phyloP scores from a whole-genome alignment of 2,888 invertebrate genomes.

The Muscina levida region DNA sequence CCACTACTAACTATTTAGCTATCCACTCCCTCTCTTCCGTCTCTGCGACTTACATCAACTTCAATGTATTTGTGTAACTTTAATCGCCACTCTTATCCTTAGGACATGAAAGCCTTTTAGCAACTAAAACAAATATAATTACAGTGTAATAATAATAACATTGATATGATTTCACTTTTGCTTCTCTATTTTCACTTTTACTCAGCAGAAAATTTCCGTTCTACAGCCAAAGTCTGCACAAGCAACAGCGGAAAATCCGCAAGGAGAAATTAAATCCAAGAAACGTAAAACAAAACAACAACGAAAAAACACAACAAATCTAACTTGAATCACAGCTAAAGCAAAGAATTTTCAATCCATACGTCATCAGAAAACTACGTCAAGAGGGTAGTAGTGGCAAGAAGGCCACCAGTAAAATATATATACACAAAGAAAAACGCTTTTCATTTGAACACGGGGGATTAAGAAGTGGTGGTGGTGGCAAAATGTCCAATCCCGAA shows the following conservation, averaged over 20 bases:
- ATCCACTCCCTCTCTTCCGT: too few species aligned
- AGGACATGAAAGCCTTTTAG: conserved; percentile 13
- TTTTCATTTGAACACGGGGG: neutral
- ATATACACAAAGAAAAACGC: conserved; percentile 3
- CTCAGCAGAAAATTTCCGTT: conserved; percentile 19
- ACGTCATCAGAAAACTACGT: conserved; percentile 16
- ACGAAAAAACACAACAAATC: neutral
- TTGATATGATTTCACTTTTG: neutral
- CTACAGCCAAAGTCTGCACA: conserved; percentile 34
- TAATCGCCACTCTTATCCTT: too few species aligned
- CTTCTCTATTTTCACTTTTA: neutral
- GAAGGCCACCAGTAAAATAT: conserved; percentile 7
- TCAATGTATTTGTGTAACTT: too few species aligned
- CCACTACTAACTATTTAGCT: too few species aligned
- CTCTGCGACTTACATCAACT: too few species aligned
- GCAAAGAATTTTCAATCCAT: neutral
- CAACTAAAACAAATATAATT: conserved; percentile 39
- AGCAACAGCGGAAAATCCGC: neutral
- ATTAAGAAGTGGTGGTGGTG: conserved; percentile 27
- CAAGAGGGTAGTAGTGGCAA: neutral
- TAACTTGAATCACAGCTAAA: neutral
- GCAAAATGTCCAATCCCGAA: conserved; percentile 63
- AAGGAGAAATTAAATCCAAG: conserved; percentile 1
- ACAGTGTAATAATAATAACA: neutral
- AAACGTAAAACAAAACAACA: neutral